Evolutionary conservation across 2,113 vertebrate species (phyloP).

Genomic region (Balaenoptera acutorostrata): DNA sequence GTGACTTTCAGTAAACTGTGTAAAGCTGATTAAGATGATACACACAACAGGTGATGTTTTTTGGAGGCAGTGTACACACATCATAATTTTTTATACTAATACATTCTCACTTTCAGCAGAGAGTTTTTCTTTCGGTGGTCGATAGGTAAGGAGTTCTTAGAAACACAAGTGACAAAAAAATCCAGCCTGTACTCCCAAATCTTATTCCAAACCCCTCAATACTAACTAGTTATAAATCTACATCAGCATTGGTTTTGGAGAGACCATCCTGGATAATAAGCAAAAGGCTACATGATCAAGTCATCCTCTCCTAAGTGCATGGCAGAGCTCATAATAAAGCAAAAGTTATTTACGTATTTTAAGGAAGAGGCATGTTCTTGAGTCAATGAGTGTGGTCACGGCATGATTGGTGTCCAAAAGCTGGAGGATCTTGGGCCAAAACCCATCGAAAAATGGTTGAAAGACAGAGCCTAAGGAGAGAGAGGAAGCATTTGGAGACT

Average conservation of each 20-base stretch:
- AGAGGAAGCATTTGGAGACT: not conserved
- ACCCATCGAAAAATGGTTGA: not conserved
- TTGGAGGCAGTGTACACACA: not conserved
- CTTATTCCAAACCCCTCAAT: not conserved
- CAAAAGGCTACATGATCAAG: not conserved
- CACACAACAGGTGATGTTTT: not conserved
- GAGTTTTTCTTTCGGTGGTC: not conserved
- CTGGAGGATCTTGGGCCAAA: not conserved
- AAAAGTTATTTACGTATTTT: constrained; percentile 24
- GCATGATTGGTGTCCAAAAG: not conserved
- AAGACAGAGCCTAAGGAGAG: not conserved
- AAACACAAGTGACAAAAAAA: not conserved
- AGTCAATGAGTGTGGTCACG: not conserved
- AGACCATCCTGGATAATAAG: not conserved
- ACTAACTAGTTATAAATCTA: not conserved
- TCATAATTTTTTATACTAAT: not conserved
- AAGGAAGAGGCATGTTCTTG: not conserved
- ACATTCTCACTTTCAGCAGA: not conserved
- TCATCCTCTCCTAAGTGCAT: not conserved
- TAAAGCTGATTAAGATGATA: not conserved
- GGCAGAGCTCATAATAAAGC: not conserved
- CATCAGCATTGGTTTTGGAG: not conserved
- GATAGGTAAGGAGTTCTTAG: constrained; percentile 16
- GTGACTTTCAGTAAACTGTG: not conserved
- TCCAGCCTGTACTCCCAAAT: not conserved